phyloP scores from a whole-genome alignment of 2,888 invertebrate genomes.

The Panopea generosa region DNA sequence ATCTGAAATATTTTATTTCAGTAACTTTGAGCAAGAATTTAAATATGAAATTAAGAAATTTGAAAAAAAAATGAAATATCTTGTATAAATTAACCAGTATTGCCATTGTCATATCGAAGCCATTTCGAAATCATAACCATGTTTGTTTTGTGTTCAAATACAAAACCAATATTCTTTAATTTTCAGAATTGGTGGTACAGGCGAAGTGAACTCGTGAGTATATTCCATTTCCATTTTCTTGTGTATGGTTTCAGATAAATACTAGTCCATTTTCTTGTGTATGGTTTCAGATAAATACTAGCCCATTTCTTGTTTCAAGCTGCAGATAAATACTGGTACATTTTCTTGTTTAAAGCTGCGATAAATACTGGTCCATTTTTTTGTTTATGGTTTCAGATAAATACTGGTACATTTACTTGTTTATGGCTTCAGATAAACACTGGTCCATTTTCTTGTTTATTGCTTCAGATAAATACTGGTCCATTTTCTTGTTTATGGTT shows the following conservation, averaged over 20 bases:
- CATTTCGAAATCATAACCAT: too few relatives aligned
- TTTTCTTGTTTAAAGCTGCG: constrained; percentile 75
- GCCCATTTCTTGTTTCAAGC: constrained; percentile 79
- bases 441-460: constrained; percentile 79
- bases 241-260: constrained; percentile 76
- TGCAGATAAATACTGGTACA: constrained; percentile 82
- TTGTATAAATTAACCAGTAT: too few relatives aligned
- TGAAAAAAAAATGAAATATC: too few relatives aligned
- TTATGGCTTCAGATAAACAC: constrained; percentile 80
- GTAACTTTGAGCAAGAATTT: too few relatives aligned
- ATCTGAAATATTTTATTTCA: too few relatives aligned
- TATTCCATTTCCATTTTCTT: constrained; percentile 55
- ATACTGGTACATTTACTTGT: constrained; percentile 80
- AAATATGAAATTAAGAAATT: too few relatives aligned
- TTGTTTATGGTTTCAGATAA: constrained; percentile 79
- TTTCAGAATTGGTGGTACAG: constrained; percentile 79
- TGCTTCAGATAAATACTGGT: constrained; percentile 82
- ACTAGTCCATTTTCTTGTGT: constrained; percentile 79
- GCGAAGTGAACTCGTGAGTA: constrained; percentile 76
- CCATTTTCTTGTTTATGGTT: constrained; percentile 77
- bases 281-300: constrained; percentile 81
- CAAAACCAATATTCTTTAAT: too few relatives aligned
- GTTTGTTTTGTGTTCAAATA: too few relatives aligned
- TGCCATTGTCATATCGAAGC: too few relatives aligned
- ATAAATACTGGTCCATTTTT: too few relatives aligned